Base-by-base conservation (phyloP, 2,113 vertebrate genomes). In the Cathartes aura region DNA sequence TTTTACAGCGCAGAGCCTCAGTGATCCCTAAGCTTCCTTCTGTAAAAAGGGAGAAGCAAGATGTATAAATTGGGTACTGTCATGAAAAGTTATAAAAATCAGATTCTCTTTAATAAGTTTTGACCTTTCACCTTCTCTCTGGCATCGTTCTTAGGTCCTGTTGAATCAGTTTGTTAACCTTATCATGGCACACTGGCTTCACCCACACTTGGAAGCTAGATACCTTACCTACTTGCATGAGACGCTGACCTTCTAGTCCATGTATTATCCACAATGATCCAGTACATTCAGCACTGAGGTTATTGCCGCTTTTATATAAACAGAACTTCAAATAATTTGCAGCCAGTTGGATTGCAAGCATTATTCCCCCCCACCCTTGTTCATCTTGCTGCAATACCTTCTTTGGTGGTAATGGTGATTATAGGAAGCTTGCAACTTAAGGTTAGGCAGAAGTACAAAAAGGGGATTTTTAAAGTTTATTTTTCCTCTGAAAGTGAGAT, bases 321-420 rank as follows among this genome's bases (percentile, higher is more conserved):
- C 97, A 96, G 52, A 82, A 87, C 96, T 97, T 92, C 93, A 95
- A 93, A 96, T 88, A 91, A 45, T 97, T 95, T 86, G 93, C 97
- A 98, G 97, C 94, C 95, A 75, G 95, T 96, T 76, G 96, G 73
- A 97, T 95, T 96, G 95, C 95, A 95, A 95, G 96, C 95, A 34
- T 87, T 93, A 94, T 89, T 85, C 96, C 27, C 74, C n/a, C 2
- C 0, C 47, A 4, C 43, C 32, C 85, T 66, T 72, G 50, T 89
- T 71, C 93, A 23, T 79, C 93, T 43, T 15, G 8, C 94, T 85
- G 93, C 93, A 94, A 89, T 97, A 94, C 95, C 98, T 95, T 97
- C 98, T 98, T 98, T 98, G 98, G 97, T 97, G 98, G 42, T 96
- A 88, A 96, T 94, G 96, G 59, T 70, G 91, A 91, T 96, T 79